Evolutionary conservation across 2,797 vertebrate genomes (phyloP).

Genomic region (Peromyscus nudipes): DNA sequence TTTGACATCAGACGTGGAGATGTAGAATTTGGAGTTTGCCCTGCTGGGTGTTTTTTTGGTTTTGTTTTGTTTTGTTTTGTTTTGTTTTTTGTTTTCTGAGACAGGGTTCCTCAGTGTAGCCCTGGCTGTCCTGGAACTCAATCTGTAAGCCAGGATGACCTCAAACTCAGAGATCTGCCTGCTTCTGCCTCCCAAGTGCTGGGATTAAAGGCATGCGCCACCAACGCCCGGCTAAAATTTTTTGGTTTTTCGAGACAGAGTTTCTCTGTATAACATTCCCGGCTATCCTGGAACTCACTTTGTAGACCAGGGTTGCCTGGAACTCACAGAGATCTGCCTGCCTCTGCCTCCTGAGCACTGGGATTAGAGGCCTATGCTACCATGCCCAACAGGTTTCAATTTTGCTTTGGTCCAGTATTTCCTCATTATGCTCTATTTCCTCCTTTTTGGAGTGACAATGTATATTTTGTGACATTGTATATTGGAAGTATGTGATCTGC

Average conservation of each 20-base stretch:
- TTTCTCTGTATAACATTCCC: background rate
- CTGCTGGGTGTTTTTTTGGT: background rate
- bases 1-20: background rate
- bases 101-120: background rate
- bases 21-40: background rate
- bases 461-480: background rate
- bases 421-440: background rate
- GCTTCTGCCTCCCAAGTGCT: background rate
- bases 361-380: background rate
- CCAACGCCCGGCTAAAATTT: background rate
- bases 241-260: background rate
- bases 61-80: background rate
- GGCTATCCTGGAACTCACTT: no score
- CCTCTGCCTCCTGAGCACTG: background rate
- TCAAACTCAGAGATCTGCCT: background rate
- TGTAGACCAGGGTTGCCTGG: background rate
- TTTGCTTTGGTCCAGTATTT: background rate
- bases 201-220: background rate
- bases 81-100: background rate
- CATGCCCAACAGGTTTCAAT: background rate
- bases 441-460: background rate
- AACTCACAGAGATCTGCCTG: background rate
- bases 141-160: background rate
- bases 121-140: background rate
- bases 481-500: background rate